phyloP scores from a whole-genome alignment of 53 echinoderm and acorn worm species.

The Zoroaster sp. region DNA sequence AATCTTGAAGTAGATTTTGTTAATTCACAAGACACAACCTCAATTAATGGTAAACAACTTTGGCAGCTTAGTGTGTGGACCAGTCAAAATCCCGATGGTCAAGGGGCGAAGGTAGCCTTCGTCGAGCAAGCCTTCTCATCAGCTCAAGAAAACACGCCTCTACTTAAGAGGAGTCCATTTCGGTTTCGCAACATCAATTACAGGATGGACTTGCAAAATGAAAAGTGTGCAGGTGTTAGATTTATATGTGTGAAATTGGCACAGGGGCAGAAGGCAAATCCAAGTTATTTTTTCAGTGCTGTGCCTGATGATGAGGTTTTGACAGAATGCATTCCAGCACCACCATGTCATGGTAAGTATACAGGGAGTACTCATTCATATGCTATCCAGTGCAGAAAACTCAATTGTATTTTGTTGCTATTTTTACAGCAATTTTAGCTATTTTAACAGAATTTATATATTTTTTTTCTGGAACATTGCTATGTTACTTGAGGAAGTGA shows the following conservation, averaged over 20 bases:
- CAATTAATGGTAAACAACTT: conserved; percentile 71
- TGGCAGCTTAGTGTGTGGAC: conserved; percentile 86
- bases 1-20: conserved; percentile 64
- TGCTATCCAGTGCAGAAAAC: not conserved
- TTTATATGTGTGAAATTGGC: conserved; percentile 73
- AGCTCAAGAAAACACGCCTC: conserved; percentile 24
- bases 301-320: conserved; percentile 70
- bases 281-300: conserved; percentile 73
- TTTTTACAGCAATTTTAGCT: too few relatives aligned
- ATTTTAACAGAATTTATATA: too few relatives aligned
- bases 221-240: conserved; percentile 63
- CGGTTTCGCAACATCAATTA: conserved; percentile 71
- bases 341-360: conserved; percentile 81
- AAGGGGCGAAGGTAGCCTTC: conserved; percentile 52
- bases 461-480: too few relatives aligned
- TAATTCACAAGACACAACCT: conserved; percentile 39
- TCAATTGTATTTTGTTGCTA: not conserved
- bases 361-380: not conserved
- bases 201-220: conserved; percentile 63
- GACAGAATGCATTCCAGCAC: conserved; percentile 68
- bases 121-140: conserved; percentile 56
- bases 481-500: too few relatives aligned
- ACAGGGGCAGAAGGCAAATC: conserved; percentile 63
- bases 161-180: conserved; percentile 65
- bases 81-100: conserved; percentile 56